Base-by-base conservation (phyloP, 2,888 invertebrate genomes). In the Minunthozetes semirufus region DNA sequence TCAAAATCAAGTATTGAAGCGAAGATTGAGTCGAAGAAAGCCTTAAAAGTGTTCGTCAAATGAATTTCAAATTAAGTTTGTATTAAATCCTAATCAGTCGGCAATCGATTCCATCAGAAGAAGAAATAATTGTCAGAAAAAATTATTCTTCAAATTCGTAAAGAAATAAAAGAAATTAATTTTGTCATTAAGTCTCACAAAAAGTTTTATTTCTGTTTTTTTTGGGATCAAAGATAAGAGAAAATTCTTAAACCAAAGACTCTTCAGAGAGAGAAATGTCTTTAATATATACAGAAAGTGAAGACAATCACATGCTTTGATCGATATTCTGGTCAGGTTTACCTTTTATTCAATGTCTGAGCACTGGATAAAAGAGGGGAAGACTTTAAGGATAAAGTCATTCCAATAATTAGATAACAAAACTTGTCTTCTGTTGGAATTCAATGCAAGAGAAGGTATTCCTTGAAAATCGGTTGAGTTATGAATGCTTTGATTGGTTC, bases 291-390 rank as follows among this genome's bases (percentile, higher is more conserved):
- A 19, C 5, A 42, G 5, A 50, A 6, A 29, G 17, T 15, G 19
- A 59, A 59, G 59, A 59, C 59, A 59, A 59, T 59, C 27, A 4
- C 59, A 27, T 25, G 1, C 8, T 42, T 42, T 59, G 17, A 59
- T 59, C 29, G 59, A 59, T 50, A 50, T 59, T 59, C 59, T 27
- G 59, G 59, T 59, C 59, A 59, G n/a, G 56, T n/a, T n/a, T n/a
- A n/a, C n/a, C n/a, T n/a, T n/a, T n/a, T 56, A 56, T 56, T 13
- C 48, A 48, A 48, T 48, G 48, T 13, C 48, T 48, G 8, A 48
- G 13, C 48, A 17, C 17, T 48, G 56, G 19, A n/a, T 17, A 19
- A 19, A n/a, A 56, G 56, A 56, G 17, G 25, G n/a, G 56, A 56
- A 56, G 4, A 56, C 9, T 25, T 56, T 15, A 8, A 27, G 29